Base-by-base conservation (phyloP, 2,797 vertebrate species). In the Gadopsis bispinosus region DNA sequence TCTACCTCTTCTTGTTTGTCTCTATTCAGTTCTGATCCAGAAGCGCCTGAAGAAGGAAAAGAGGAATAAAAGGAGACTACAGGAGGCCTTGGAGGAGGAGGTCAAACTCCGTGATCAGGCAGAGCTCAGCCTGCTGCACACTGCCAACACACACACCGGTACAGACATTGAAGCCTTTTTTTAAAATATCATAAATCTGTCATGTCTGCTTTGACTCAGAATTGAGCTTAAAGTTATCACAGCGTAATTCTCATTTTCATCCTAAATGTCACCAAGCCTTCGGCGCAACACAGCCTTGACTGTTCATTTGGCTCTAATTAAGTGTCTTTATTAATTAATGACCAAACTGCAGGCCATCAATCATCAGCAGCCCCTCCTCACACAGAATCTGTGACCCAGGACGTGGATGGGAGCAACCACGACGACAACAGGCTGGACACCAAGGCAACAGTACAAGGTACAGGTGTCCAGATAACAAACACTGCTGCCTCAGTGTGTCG, bases 31-130 rank as follows among this genome's bases (percentile, higher is more conserved):
- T 84, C 95, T 97, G 87, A 98, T 99, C 94, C 98, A 99, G 89
- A 98, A 98, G 91, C 97, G 97, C 69, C 94, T 99, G 95, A 99
- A 98, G 95, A 98, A 98, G 89, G 98, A 99, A 89, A 99, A 98
- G 93, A 97, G 97, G 87, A 96, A 95, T 33, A 99, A 99, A 91
- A 97, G 97, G 94, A 97, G 97, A 96, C 95, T 99, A 86, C 98
- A 99, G 87, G 98, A 99, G 92, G 98, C 98, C 19, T 91, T 99
- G 90, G 97, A 98, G 88, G 98, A 98, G 86, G 98, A 99, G 91
- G 97, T 96, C 20, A 98, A 98, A 89, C 96, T 97, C 43, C 93
- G 98, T 62, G 97, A 98, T 81, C 97, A 98, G 94, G 97, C 97
- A 55, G 97, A 99, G 72, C 97, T 98, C 90, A 96, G 95, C 5